phyloP scores from a whole-genome alignment of 2,888 invertebrate species.

The Diabrotica balteata region DNA sequence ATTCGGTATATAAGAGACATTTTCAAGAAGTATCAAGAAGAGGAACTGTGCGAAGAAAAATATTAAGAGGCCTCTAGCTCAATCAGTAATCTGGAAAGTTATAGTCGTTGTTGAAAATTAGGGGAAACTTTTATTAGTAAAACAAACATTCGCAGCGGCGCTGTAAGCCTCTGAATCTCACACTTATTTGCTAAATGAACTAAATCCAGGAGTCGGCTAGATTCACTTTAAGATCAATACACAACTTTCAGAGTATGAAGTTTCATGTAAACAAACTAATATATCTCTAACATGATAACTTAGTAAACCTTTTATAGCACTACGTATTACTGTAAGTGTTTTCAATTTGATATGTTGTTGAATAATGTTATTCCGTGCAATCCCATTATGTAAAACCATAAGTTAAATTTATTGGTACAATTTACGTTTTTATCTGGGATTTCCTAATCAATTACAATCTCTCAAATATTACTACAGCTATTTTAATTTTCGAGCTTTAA shows the following conservation, averaged over 20 bases:
- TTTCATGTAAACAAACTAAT: slow-evolving; percentile 16
- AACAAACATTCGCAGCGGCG: slow-evolving; percentile 29
- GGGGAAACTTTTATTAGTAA: slow-evolving; percentile 31
- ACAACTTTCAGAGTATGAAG: slow-evolving; percentile 22
- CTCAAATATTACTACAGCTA: too few relatives aligned
- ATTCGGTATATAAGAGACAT: slow-evolving; percentile 3
- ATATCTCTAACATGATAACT: slow-evolving; percentile 11
- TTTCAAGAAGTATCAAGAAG: slow-evolving; percentile 4
- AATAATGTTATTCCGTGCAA: too few relatives aligned
- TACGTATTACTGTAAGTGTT: background rate
- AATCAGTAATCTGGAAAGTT: slow-evolving; percentile 29
- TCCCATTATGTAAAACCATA: too few relatives aligned
- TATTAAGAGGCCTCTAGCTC: slow-evolving; percentile 16
- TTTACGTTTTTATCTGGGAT: too few relatives aligned
- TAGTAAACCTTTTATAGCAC: slow-evolving; percentile 8
- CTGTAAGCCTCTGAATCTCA: slow-evolving; percentile 21
- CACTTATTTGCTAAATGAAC: slow-evolving; percentile 33
- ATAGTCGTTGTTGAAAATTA: slow-evolving; percentile 28
- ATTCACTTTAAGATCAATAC: slow-evolving; percentile 28
- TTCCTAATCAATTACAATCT: too few relatives aligned
- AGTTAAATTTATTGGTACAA: too few relatives aligned
- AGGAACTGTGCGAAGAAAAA: slow-evolving; percentile 13
- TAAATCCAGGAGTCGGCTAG: slow-evolving; percentile 18
- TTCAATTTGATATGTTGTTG: too few relatives aligned
- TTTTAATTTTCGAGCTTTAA: too few relatives aligned